Base-by-base conservation (phyloP, 2,888 invertebrate genomes). In the Ceraclea dissimilis region DNA sequence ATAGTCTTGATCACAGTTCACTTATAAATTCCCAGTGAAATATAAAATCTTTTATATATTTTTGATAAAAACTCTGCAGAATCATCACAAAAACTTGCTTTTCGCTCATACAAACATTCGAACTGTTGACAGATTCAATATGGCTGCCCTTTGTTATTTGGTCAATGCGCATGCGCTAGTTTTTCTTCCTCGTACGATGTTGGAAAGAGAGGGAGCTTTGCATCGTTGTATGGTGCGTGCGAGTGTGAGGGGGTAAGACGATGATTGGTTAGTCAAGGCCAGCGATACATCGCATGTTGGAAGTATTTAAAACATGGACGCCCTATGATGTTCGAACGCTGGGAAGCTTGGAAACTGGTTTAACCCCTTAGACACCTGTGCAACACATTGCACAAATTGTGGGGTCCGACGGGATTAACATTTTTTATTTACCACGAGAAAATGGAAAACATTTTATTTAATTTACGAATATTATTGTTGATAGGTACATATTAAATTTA, bases 91-190 rank as follows among this genome's bases (percentile, higher is more conserved):
- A 60, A 58, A 58, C 58, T 58, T 50, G 60, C 50, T 46, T 54
- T 44, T 56, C 54, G 71, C 71, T 63, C 59, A 63, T 66, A 65
- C 67, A 70, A 39, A 16, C 70, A 73, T 74, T 74, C 69, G 67
- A 65, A 64, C 66, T 58, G 66, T 39, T 39, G 39, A 39, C 69
- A 68, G 70, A 72, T 70, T 26, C 76, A 77, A 77, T 73, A 77
- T 78, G 78, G 78, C 78, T 75, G 74, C 73, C 70, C 60, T 66
- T 63, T 65, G 65, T 62, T 64, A 64, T 61, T 75, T 75, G 75
- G 76, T 17, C 61, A 63, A 63, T 46, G 62, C 65, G 67, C 67
- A 70, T 63, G 66, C 69, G 60, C 62, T 63, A 73, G 75, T 75
- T 75, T 75, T 76, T 76, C 68, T 70, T 68, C 65, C 66, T 63